phyloP scores from a whole-genome alignment of 53 echinoderm and acorn worm genomes.

The Arbacia lixula region DNA sequence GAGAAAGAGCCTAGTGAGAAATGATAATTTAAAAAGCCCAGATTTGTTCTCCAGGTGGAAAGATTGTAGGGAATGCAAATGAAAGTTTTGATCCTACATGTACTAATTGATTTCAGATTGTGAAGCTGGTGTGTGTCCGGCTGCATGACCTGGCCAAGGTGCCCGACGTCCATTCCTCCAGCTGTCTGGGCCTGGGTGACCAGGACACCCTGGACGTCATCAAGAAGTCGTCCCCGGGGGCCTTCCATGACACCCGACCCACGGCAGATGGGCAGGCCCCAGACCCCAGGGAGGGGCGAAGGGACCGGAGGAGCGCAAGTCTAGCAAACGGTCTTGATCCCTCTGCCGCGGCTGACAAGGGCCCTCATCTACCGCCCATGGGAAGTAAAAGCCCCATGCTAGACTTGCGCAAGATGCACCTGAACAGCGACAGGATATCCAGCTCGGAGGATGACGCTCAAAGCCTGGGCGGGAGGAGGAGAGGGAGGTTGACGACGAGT shows the following conservation, averaged over 20 bases:
- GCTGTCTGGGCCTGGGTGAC: neutral
- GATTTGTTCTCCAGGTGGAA: too few relatives aligned
- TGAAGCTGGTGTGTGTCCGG: constrained; percentile 75
- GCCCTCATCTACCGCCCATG: neutral
- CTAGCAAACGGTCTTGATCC: constrained; percentile 6
- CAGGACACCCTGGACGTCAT: constrained; percentile 55
- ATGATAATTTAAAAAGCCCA: too few relatives aligned
- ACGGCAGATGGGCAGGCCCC: neutral
- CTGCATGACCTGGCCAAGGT: constrained; percentile 68
- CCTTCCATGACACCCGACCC: constrained; percentile 53
- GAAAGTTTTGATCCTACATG: too few relatives aligned
- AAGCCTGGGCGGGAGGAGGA: neutral
- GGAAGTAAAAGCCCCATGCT: constrained; percentile 47
- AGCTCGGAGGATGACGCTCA: constrained; percentile 77
- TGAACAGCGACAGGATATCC: constrained; percentile 9
- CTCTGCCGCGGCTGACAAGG: neutral
- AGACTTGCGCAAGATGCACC: constrained; percentile 48
- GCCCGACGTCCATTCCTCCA: constrained; percentile 23
- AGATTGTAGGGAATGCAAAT: too few relatives aligned
- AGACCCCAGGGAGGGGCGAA: neutral
- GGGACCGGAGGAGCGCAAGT: constrained; percentile 38
- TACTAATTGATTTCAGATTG: constrained; percentile 75
- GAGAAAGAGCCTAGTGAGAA: too few relatives aligned
- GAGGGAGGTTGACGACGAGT: constrained; percentile 8
- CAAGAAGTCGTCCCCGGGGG: constrained; percentile 61